Percentiles rank a stretch among this genome's conserved stretches.
Evolutionary conservation across 2,888 invertebrate genomes (phyloP).

Genomic region (Leptinotarsa rubiginosa): DNA sequence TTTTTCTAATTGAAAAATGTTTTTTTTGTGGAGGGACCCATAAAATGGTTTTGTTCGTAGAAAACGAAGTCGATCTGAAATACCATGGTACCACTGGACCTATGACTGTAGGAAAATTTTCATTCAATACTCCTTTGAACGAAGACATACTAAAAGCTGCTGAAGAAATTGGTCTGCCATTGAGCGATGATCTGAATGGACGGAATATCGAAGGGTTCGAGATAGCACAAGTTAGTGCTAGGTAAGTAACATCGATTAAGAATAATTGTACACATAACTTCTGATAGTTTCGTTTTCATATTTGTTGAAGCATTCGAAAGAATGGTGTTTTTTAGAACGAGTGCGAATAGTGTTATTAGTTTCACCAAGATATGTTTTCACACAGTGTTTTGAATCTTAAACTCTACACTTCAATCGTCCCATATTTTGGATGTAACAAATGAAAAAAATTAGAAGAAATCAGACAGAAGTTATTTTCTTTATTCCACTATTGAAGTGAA

Average conservation of each 20-base stretch:
- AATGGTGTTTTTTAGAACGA: no score
- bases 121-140: conserved; percentile 71
- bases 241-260: neutral
- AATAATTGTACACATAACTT: neutral
- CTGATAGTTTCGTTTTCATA: neutral
- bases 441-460: no score
- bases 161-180: conserved; percentile 72
- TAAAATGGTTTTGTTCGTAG: no score
- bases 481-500: no score
- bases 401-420: no score
- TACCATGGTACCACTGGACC: conserved; percentile 74
- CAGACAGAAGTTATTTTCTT: no score
- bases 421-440: no score
- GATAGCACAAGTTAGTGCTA: neutral
- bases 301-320: neutral
- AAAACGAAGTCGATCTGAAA: conserved; percentile 30
- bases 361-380: no score
- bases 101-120: conserved; percentile 73
- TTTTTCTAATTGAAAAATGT: no score
- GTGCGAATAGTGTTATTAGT: no score
- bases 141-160: conserved; percentile 71
- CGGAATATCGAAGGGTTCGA: conserved; percentile 69
- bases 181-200: conserved; percentile 73
- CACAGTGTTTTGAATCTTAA: no score
- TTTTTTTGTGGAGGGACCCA: no score